A percentile compares a stretch with the other conserved stretches of the same genome.
Evolutionary conservation across 2,888 invertebrate genomes (phyloP).

Genomic region (Philereme vetulata): DNA sequence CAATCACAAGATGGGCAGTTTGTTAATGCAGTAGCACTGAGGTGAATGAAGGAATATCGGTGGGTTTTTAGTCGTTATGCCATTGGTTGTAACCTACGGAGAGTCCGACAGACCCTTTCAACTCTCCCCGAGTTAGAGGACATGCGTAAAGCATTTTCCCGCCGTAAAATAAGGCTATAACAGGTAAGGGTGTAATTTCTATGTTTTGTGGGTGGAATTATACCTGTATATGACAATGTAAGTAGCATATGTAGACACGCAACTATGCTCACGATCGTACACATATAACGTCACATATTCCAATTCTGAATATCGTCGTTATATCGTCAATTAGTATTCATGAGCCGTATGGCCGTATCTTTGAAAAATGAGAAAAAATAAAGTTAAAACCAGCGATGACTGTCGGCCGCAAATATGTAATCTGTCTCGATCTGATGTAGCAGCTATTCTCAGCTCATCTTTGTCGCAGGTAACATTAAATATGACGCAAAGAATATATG

Average conservation of each 20-base stretch:
- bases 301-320: slow-evolving; percentile 24
- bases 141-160: too few species aligned
- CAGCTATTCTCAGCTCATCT: slow-evolving; percentile 2
- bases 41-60: too few species aligned
- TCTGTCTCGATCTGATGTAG: slow-evolving; percentile 23
- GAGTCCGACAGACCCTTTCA: too few species aligned
- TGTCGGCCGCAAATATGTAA: slow-evolving; percentile 24
- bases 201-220: too few species aligned
- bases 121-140: too few species aligned
- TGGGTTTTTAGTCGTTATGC: too few species aligned
- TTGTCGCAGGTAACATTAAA: neutral
- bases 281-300: slow-evolving; percentile 32
- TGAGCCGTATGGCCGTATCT: slow-evolving; percentile 26
- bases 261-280: neutral
- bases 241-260: neutral
- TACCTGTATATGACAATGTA: too few species aligned
- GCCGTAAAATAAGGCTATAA: too few species aligned
- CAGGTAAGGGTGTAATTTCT: too few species aligned
- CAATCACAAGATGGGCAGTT: too few species aligned
- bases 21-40: too few species aligned
- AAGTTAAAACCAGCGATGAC: slow-evolving; percentile 47
- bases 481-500: neutral
- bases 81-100: too few species aligned
- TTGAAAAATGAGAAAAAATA: slow-evolving; percentile 43
- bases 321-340: slow-evolving; percentile 40